A percentile compares a stretch with the other conserved stretches of the same genome.
These are phyloP conservation scores for Metopolophium dirhodum DNA, from an alignment of 1,140 invertebrate genomes.

Conservation along the genomic window DNA sequence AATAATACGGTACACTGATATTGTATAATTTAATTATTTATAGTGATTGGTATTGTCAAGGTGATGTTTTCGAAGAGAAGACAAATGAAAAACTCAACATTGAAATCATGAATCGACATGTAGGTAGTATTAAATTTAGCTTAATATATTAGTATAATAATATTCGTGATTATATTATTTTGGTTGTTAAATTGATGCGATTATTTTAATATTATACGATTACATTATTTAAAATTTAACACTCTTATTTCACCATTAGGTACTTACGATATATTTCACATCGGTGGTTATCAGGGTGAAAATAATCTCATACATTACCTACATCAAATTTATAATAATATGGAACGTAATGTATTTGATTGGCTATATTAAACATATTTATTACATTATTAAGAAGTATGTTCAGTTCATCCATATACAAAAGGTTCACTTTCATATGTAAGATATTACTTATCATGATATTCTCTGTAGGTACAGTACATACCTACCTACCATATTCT, in stretches of 20 bases:
- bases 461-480: neutral
- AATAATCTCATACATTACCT: neutral
- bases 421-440: neutral
- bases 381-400: neutral
- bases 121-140: neutral
- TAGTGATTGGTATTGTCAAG: neutral
- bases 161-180: neutral
- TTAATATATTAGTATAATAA: neutral
- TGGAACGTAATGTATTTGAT: neutral
- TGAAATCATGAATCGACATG: neutral
- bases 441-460: neutral
- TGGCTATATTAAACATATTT: neutral
- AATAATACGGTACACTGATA: no score
- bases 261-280: neutral
- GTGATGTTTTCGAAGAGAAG: neutral
- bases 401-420: neutral
- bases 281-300: no score
- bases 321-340: neutral
- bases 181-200: neutral
- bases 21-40: neutral
- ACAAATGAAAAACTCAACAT: neutral
- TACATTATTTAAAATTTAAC: neutral
- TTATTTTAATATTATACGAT: neutral
- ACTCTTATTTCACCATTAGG: neutral
- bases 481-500: no score